Percentiles rank a stretch among this genome's conserved stretches.
These are phyloP conservation scores for Cuculus canorus DNA, from an alignment of 2,797 vertebrate species.

Conservation along the genomic window DNA sequence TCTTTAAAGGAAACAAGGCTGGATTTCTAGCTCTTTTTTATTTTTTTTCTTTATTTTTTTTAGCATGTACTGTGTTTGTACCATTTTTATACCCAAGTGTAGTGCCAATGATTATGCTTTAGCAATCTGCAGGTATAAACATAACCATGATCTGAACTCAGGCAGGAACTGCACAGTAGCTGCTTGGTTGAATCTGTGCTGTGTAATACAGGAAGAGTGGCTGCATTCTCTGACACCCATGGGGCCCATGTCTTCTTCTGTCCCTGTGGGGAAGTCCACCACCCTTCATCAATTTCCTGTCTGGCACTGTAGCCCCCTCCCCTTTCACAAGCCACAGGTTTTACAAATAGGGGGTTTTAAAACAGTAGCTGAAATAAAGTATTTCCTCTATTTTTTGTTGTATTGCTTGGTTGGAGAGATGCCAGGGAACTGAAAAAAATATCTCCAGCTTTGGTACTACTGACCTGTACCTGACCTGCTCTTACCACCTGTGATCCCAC, in stretches of 20 bases:
- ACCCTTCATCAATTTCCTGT: background rate
- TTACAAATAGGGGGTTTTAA: background rate
- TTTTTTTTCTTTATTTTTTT: no score
- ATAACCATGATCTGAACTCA: background rate
- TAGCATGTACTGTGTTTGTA: background rate
- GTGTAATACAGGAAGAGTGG: rapidly evolving
- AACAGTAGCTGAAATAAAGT: background rate
- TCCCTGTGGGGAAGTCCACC: background rate
- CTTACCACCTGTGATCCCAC: background rate
- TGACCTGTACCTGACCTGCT: background rate
- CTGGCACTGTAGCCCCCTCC: background rate
- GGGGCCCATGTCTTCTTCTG: background rate
- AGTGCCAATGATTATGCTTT: background rate
- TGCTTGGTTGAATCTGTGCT: rapidly evolving
- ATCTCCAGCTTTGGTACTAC: background rate
- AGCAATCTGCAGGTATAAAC: background rate
- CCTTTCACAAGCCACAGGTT: background rate
- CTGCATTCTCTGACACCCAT: background rate
- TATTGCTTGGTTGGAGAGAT: background rate
- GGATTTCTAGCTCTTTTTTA: background rate
- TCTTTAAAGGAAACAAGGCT: background rate
- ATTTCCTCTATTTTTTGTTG: background rate
- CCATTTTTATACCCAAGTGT: background rate
- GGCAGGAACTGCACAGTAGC: background rate
- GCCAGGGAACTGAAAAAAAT: rapidly evolving